phyloP scores from a whole-genome alignment of 2,888 invertebrate species.

The Caenorhabditis macrosperma region DNA sequence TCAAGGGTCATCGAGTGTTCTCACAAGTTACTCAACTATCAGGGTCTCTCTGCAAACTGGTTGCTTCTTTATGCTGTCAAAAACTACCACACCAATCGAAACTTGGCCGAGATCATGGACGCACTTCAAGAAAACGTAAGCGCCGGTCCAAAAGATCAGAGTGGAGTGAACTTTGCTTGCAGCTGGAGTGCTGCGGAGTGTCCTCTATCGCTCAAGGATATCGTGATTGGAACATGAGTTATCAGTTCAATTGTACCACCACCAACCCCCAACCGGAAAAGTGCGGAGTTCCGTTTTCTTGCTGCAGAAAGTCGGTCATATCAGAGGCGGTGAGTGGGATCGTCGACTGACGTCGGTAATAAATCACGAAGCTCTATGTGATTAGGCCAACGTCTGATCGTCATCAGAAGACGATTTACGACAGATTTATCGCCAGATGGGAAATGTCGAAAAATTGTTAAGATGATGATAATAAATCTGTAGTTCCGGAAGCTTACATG shows the following conservation, averaged over 20 bases:
- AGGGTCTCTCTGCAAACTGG: conserved; percentile 76
- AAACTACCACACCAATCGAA: conserved; percentile 78
- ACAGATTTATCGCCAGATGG: conserved; percentile 12
- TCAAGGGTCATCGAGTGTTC: conserved; percentile 9
- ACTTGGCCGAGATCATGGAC: conserved; percentile 80
- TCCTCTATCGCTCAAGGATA: conserved; percentile 80
- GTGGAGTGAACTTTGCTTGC: conserved; percentile 43
- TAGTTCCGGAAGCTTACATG: background rate
- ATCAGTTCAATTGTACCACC: conserved; percentile 81
- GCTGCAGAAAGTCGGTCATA: conserved; percentile 80
- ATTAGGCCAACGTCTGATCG: background rate
- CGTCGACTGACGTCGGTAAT: conserved; percentile 4
- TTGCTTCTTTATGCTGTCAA: conserved; percentile 75
- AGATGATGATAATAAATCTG: background rate
- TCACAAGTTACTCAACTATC: conserved; percentile 14
- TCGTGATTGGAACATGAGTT: conserved; percentile 81
- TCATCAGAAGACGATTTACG: conserved; percentile 5
- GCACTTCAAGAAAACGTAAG: conserved; percentile 78
- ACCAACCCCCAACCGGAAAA: conserved; percentile 80
- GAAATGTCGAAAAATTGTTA: background rate
- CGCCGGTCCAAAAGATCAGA: background rate
- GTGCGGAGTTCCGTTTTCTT: conserved; percentile 82
- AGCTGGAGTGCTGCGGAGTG: conserved; percentile 82
- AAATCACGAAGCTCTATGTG: background rate
- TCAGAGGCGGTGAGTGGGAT: conserved; percentile 71